Base-by-base conservation (phyloP, 1,140 invertebrate species). In the Trichogramma pretiosum region DNA sequence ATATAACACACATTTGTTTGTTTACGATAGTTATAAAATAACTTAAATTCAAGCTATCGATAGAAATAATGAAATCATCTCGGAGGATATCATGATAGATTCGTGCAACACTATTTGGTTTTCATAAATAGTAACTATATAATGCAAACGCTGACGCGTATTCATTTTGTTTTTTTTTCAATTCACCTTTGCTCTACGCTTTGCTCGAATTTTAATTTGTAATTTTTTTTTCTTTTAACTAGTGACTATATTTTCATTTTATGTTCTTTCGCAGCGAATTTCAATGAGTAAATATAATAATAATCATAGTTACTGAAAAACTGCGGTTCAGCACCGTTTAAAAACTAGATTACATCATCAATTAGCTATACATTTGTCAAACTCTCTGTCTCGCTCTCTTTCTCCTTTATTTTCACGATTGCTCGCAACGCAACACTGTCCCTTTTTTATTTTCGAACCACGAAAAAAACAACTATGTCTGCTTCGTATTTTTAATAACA, bases 41-140 rank as follows among this genome's bases (percentile, higher is more conserved):
- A n/a, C n/a, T n/a, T n/a, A n/a, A n/a, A n/a, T n/a, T n/a, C n/a
- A n/a, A n/a, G n/a, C n/a, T n/a, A n/a, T n/a, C n/a, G n/a, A n/a
- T n/a, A n/a, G n/a, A n/a, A n/a, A n/a, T n/a, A n/a, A n/a, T n/a
- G n/a, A n/a, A n/a, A n/a, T n/a, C n/a, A n/a, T n/a, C n/a, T n/a
- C n/a, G n/a, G n/a, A 49, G 18, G 18, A 37, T 19, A 44, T 50
- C 46, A 28, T 46, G 23, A 36, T 46, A 36, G 41, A 41, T 36
- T 46, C 43, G 38, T 46, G 38, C 36, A 51, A 46, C 37, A 46
- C 43, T 51, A 51, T 51, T 51, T 51, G 49, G 49, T 51, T 50
- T 50, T 50, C 41, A 22, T 30, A 5, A 50, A 50, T 50, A 50
- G 48, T 50, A 50, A 50, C 48, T 50, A 50, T 45, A 46, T 34